Evolutionary conservation across 2,113 vertebrate genomes (phyloP).

Genomic region (Lampris incognitus): DNA sequence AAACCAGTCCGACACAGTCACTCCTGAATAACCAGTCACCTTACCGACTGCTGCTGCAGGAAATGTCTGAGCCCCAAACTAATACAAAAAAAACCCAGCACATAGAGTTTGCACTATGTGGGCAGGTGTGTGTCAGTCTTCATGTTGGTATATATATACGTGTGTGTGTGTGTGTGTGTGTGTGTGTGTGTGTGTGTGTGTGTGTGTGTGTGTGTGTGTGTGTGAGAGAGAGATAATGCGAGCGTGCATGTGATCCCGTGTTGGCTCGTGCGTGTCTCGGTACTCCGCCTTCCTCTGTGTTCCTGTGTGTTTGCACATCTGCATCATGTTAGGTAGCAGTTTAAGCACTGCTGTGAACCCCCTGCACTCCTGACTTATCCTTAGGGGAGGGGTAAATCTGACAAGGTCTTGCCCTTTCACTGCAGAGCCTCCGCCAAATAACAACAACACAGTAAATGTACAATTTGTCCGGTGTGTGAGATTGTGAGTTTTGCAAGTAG

Average conservation of each 20-base stretch:
- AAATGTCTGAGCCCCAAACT: neutral
- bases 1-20: neutral
- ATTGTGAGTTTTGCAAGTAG: neutral
- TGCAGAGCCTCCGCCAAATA: neutral
- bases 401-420: conserved; percentile 13
- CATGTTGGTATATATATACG: neutral
- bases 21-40: neutral
- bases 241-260: neutral
- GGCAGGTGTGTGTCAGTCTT: too few relatives aligned
- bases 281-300: neutral
- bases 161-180: neutral
- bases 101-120: too few relatives aligned
- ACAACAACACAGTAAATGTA: neutral
- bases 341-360: neutral
- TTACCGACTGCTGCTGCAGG: neutral
- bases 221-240: neutral
- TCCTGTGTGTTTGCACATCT: neutral
- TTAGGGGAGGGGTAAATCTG: neutral
- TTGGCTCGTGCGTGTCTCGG: neutral
- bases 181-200: too few relatives aligned
- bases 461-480: neutral
- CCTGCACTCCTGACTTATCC: neutral
- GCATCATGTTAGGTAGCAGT: neutral
- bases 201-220: neutral
- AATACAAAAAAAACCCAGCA: neutral